Percentiles rank a stretch among this genome's conserved stretches.
phyloP scores from a whole-genome alignment of 2,113 vertebrate genomes.

The Cottus gobio region DNA sequence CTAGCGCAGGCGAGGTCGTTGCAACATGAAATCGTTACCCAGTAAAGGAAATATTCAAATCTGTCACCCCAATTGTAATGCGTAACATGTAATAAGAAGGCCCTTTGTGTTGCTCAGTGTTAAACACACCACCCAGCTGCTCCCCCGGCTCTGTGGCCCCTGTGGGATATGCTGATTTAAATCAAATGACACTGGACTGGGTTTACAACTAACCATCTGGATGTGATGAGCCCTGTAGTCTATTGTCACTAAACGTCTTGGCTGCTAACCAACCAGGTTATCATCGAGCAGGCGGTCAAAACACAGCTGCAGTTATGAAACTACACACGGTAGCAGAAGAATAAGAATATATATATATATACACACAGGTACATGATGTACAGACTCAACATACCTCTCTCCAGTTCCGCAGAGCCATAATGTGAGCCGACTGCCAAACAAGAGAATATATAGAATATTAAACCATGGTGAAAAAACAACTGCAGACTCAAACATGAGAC shows the following conservation, averaged over 20 bases:
- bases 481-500: neutral
- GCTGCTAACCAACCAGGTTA: neutral
- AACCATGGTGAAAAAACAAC: neutral
- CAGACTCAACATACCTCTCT: constrained; percentile 88
- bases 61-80: neutral
- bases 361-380: neutral
- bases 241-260: too few species aligned
- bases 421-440: constrained; percentile 90
- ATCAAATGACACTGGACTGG: too few species aligned
- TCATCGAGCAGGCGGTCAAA: neutral
- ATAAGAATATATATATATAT: too few species aligned
- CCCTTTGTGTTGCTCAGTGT: neutral
- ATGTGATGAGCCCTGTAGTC: too few species aligned
- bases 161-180: too few species aligned
- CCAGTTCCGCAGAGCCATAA: constrained; percentile 94
- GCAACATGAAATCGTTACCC: neutral
- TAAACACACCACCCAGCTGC: too few species aligned
- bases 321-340: too few species aligned
- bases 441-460: neutral
- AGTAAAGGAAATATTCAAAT: neutral
- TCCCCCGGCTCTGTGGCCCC: neutral
- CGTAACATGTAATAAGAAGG: neutral
- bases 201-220: too few species aligned
- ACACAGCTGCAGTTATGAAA: neutral
- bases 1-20: neutral